Evolutionary conservation across 2,888 invertebrate species (phyloP).

Genomic region (Agonopterix alstromeriana): DNA sequence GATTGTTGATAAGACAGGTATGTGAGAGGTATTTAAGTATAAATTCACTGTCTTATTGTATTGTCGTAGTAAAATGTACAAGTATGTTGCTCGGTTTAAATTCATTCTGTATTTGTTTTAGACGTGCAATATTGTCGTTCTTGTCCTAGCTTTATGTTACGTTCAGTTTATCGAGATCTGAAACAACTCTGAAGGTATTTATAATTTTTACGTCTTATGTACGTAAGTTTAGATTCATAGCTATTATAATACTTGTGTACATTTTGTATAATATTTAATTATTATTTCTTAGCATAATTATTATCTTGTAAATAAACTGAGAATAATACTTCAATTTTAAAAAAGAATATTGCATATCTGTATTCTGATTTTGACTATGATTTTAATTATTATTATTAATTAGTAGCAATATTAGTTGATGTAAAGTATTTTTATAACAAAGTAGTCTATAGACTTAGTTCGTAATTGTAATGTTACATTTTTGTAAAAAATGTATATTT

Average conservation of each 20-base stretch:
- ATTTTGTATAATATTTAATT: constrained; percentile 59
- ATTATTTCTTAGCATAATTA: constrained; percentile 36
- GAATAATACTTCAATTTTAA: constrained; percentile 44
- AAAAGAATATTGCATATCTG: constrained; percentile 47
- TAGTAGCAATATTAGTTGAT: constrained; percentile 51
- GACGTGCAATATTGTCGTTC: constrained; percentile 40
- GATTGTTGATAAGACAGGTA: too few species aligned
- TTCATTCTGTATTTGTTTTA: constrained; percentile 13
- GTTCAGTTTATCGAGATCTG: constrained; percentile 31
- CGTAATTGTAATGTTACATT: constrained; percentile 51
- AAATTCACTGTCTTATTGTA: too few species aligned
- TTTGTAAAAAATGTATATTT: constrained; percentile 74
- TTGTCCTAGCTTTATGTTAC: constrained; percentile 14
- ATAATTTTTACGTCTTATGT: constrained; percentile 23
- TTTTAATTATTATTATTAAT: constrained; percentile 39
- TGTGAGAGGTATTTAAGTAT: too few species aligned
- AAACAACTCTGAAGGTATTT: constrained; percentile 30
- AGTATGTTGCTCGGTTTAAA: too few species aligned
- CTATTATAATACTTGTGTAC: constrained; percentile 39
- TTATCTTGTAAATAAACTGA: constrained; percentile 57
- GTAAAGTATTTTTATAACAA: constrained; percentile 63
- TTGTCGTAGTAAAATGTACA: too few species aligned
- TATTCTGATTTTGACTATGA: constrained; percentile 46
- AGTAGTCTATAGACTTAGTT: constrained; percentile 38
- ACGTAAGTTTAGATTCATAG: constrained; percentile 8